phyloP scores from a whole-genome alignment of 92 coral and sea anemone species.

The Porites evermanni region DNA sequence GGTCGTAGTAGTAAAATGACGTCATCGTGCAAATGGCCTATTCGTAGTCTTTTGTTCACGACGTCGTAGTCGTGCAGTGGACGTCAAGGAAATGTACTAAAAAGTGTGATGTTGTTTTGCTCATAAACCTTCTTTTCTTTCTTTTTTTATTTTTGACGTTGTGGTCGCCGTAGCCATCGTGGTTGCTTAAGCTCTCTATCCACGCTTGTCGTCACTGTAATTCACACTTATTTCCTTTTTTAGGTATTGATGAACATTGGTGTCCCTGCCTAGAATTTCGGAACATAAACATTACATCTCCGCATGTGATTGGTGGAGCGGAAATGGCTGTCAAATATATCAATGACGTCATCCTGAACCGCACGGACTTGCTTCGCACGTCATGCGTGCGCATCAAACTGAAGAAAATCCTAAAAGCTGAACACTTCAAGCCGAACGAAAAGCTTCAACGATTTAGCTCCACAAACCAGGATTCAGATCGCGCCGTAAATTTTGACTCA shows the following conservation, averaged over 20 bases:
- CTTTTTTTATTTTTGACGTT: no score
- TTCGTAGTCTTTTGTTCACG: no score
- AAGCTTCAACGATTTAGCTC: constrained; percentile 69
- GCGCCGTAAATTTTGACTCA: constrained; percentile 62
- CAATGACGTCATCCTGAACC: constrained; percentile 58
- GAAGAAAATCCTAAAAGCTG: constrained; percentile 62
- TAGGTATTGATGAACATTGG: constrained; percentile 95
- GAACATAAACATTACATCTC: constrained; percentile 49
- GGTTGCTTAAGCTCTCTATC: no score
- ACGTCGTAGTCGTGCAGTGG: no score
- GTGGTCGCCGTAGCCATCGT: no score
- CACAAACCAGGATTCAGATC: constrained; percentile 85
- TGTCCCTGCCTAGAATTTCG: constrained; percentile 91
- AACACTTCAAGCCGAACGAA: constrained; percentile 66
- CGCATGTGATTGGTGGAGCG: constrained; percentile 54
- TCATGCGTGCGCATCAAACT: constrained; percentile 62
- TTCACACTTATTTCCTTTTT: not conserved
- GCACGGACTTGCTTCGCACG: constrained; percentile 39
- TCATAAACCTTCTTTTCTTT: no score
- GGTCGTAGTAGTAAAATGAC: no score
- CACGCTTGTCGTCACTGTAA: not conserved
- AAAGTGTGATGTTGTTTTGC: no score
- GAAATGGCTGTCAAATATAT: constrained; percentile 65
- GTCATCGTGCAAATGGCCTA: no score
- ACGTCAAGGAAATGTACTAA: no score